Base-by-base conservation (phyloP, 2,888 invertebrate genomes). In the Stenurella melanura region DNA sequence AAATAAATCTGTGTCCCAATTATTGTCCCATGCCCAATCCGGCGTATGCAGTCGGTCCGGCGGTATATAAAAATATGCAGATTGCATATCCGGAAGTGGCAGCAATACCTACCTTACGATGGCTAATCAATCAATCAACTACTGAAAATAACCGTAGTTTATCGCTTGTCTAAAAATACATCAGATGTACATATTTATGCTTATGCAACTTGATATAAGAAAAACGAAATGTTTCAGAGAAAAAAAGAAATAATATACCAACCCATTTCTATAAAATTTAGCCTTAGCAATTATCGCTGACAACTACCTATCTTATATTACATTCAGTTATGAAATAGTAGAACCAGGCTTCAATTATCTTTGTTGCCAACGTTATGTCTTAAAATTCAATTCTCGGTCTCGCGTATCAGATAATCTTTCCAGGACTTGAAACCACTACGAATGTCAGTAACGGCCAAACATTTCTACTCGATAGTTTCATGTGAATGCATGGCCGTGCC, bases 301-400 rank as follows among this genome's bases (percentile, higher is more conserved):
- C 30, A 34, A 9, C 30, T 34, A 34, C 7, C 30, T 34, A 34
- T 34, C 30, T 34, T 34, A 34, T 7, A 34, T 50, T 50, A n/a
- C 7, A 50, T 50, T 7, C 50, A 50, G n/a, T n/a, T 50, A n/a
- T 50, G 50, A 50, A n/a, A 15, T 50, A n/a, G 42, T 7, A n/a
- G 0, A n/a, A 6, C 30, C n/a, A n/a, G 50, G 7, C 0, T 50
- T 50, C 50, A 50, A n/a, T 50, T 50, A 50, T 12, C 50, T 50
- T 17, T 50, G n/a, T n/a, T 12, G 60, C 60, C 21, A 60, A 12
- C 60, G 21, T 21, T n/a, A 26, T 26, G n/a, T 63, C 38, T 63
- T 18, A 38, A 64, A 26, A 64, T 19, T 64, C 42, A 42, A 42
- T 30, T 64, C 42, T 64, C 18, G 38, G 42, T 64, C 17, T 64